Base-by-base conservation (phyloP, 2,888 invertebrate genomes). In the Ennomos erosarius region DNA sequence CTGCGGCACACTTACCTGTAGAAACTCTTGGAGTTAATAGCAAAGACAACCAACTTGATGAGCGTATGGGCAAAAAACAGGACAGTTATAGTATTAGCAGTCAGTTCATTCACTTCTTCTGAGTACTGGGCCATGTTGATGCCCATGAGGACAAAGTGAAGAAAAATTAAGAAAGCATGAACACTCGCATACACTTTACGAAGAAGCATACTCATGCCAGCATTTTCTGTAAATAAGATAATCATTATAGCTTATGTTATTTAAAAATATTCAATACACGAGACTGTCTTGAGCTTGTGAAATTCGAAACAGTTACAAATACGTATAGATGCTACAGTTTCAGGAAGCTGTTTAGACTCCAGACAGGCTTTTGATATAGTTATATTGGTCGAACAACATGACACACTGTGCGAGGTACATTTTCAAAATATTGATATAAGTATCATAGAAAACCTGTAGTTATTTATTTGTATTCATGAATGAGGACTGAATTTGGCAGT, bases 31-130 rank as follows among this genome's bases (percentile, higher is more conserved):
- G 95, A 95, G 67, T 95, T 94, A 6, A 95, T 71, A 0, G 95
- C 97, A 73, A 97, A 95, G 83, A 96, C 97, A 10, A 94, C 65
- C 67, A 96, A 88, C 82, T 97, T 97, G 37, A 96, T 95, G 38
- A 97, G 76, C 56, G 95, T 94, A 75, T 97, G 97, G 0, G 95
- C 93, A 81, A 97, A 97, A 87, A 97, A 97, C 10, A 97, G 89
- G 0, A 96, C 93, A 0, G 97, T 97, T 63, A 97, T 96, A 37
- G 97, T 97, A 68, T 97, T 97, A 4, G 96, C 96, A 0, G 94
- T 94, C 51, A 94, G 79, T 70, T 94, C 94, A 76, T 96, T 96
- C 26, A 97, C 96, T 75, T 97, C 96, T 33, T 95, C 95, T 0
- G 95, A 93, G 80, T 97, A 95, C 52, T 94, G 70, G 0, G 95